These are phyloP conservation scores for Calypte anna DNA, from an alignment of 2,113 vertebrate genomes.

Conservation along the genomic window DNA sequence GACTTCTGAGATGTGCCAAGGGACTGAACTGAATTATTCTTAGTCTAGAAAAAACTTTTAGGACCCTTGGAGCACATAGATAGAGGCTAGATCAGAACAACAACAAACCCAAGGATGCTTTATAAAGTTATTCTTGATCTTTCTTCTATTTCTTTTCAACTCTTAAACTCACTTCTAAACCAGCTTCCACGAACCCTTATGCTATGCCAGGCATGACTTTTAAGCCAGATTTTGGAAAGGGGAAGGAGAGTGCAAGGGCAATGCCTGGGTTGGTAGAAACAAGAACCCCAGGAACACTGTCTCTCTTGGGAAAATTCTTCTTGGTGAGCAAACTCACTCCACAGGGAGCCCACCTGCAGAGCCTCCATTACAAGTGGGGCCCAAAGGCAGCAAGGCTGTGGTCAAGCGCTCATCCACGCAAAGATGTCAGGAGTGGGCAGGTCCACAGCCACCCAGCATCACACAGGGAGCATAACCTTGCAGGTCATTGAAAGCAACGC, in stretches of 20 bases:
- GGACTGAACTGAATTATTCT: neutral
- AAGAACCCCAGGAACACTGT: neutral
- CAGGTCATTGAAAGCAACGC: neutral
- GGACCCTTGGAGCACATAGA: neutral
- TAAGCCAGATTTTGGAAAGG: neutral
- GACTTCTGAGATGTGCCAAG: neutral
- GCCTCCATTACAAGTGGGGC: rapidly evolving
- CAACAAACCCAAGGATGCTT: neutral
- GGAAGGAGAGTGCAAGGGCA: neutral
- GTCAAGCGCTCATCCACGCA: neutral
- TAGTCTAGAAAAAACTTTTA: neutral
- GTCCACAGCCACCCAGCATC: neutral
- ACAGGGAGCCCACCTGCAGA: neutral
- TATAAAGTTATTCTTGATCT: neutral
- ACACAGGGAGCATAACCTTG: neutral
- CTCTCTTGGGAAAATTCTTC: neutral
- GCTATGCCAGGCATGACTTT: neutral
- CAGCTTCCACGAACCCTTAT: neutral
- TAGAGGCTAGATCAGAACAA: neutral
- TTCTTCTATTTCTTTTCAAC: neutral
- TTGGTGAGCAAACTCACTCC: neutral
- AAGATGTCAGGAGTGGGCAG: rapidly evolving
- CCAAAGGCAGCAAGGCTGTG: neutral
- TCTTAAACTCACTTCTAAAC: neutral
- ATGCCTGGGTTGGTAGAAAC: rapidly evolving